Base-by-base conservation (phyloP, 1,140 invertebrate species). In the Drosophila albomicans region DNA sequence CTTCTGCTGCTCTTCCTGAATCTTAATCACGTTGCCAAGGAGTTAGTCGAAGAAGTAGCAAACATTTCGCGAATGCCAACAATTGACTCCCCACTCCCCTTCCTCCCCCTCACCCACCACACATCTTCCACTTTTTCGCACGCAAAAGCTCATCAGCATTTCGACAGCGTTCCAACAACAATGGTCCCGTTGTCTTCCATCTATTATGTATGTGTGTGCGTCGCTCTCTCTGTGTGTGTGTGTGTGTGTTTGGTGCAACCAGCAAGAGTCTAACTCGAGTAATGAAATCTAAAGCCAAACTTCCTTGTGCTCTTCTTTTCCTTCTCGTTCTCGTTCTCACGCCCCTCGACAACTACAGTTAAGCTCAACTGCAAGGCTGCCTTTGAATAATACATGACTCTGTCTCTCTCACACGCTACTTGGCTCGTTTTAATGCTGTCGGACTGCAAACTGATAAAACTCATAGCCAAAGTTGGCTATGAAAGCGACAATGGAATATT, bases 11-110 rank as follows among this genome's bases (percentile, higher is more conserved):
- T 66, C 32, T 57, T 69, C 54, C 65, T 32, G 65, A 70, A 78
- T 76, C 77, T 79, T 79, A 79, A 79, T 79, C 77, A 72, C 77
- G 77, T 76, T 75, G 20, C 25, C 73, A 76, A 76, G 76, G 76
- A 78, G 76, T 78, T 70, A 78, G 64, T 57, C 41, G 16, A 56
- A 32, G 52, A 56, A 56, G 25, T 56, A 43, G 70, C 70, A 62
- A 74, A 49, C 65, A 75, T 70, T 70, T 75, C 66, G 72, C 72
- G 51, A 57, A 62, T 70, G 66, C 43, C 48, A 74, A 68, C 71
- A 74, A 62, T 67, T 73, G 70, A 59, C 46, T 54, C n/a, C 15
- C 8, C 10, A n/a, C 8, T n/a, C 32, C 35, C 5, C 49, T 8
- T 16, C 3, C 32, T 1, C 41, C 1, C 25, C 28, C 8, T 15